Conservation (phyloP, 2,888 invertebrate species). For the Leptarthrus brevirostris region DNA sequence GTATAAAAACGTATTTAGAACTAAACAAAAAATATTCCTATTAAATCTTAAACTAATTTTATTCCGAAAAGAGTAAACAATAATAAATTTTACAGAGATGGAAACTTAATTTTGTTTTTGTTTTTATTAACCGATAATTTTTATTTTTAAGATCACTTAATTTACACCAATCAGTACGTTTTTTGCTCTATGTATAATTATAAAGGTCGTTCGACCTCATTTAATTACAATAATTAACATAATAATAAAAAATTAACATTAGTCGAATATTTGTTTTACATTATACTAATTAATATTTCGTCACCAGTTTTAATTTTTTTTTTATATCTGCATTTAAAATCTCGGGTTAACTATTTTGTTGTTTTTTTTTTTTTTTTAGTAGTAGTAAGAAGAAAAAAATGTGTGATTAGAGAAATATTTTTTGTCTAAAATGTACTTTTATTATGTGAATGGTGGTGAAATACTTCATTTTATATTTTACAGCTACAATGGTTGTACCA, state of each 20-base stretch:
- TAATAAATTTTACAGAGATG: constrained; percentile 28
- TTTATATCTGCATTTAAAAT: constrained; percentile 26
- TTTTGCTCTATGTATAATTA: constrained; percentile 34
- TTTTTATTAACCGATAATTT: constrained; percentile 8
- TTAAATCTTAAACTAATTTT: constrained; percentile 37
- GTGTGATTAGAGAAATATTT: too few species aligned
- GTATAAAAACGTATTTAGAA: constrained; percentile 17
- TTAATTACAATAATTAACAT: constrained; percentile 32
- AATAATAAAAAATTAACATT: constrained; percentile 42
- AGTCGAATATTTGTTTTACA: constrained; percentile 40
- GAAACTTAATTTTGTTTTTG: constrained; percentile 4
- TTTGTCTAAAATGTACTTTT: too few species aligned
- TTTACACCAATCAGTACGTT: constrained; percentile 47
- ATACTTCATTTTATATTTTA: constrained; percentile 24
- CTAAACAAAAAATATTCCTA: constrained; percentile 34
- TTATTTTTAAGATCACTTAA: constrained; percentile 41
- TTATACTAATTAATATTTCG: constrained; percentile 38
- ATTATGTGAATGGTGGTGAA: constrained; percentile 7
- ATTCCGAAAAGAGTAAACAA: constrained; percentile 32
- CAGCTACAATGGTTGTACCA: constrained; percentile 32
- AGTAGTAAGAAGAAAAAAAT: constrained; percentile 29
- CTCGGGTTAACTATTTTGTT: background rate
- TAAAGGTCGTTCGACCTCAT: background rate
- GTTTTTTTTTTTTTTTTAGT: constrained; percentile 14
- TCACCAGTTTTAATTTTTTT: constrained; percentile 44